Percentiles rank a stretch among this genome's conserved stretches.
Evolutionary conservation across 2,888 invertebrate species (phyloP).

Genomic region (Epicampocera succincta): DNA sequence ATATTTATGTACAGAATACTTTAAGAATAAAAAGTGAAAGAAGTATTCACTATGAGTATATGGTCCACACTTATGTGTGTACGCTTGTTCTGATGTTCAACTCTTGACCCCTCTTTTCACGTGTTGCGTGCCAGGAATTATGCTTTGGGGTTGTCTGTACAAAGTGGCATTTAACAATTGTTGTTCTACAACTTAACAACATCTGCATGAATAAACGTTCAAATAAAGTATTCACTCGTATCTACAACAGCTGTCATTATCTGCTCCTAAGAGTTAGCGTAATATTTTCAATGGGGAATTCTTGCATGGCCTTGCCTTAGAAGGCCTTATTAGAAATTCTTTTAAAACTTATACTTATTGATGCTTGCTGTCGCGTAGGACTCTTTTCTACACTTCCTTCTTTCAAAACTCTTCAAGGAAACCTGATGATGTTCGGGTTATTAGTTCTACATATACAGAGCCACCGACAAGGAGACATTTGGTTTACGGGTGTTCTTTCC

Average conservation of each 20-base stretch:
- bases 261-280: background rate
- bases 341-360: too few species aligned
- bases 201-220: slow-evolving; percentile 22
- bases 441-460: too few species aligned
- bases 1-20: background rate
- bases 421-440: too few species aligned
- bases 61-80: background rate
- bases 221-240: background rate
- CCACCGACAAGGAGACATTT: too few species aligned
- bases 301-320: too few species aligned
- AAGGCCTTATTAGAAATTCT: too few species aligned
- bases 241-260: slow-evolving; percentile 22
- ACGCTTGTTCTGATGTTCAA: slow-evolving; percentile 3
- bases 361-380: too few species aligned
- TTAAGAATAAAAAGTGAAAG: background rate
- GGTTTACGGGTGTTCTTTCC: too few species aligned
- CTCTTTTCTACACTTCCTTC: too few species aligned
- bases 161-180: slow-evolving; percentile 29
- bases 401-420: too few species aligned
- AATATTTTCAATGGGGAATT: too few species aligned
- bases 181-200: slow-evolving; percentile 25
- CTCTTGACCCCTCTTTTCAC: slow-evolving; percentile 9
- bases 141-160: slow-evolving; percentile 29
- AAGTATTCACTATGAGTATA: background rate
- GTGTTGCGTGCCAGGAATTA: slow-evolving; percentile 36